Conservation (phyloP, 2,888 invertebrate species). For the Apocheima hispidaria region DNA sequence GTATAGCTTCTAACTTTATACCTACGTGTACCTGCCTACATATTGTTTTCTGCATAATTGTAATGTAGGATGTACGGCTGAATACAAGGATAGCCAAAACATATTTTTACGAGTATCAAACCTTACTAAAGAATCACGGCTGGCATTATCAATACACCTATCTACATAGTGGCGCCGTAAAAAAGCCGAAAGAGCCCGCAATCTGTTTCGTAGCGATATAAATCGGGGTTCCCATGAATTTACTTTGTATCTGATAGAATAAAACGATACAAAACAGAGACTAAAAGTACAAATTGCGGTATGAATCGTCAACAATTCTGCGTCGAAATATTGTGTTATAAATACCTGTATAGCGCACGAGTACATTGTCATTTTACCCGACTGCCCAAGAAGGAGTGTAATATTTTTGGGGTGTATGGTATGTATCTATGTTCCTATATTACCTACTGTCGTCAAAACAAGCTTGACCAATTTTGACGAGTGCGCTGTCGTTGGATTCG, state of each 20-base stretch:
- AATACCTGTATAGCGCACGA: too few species aligned
- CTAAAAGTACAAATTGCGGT: slow-evolving; percentile 1
- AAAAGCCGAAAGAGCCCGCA: slow-evolving; percentile 46
- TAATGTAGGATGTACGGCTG: not conserved
- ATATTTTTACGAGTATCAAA: slow-evolving; percentile 5
- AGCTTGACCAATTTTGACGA: too few species aligned
- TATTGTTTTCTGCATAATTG: not conserved
- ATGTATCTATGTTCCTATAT: too few species aligned
- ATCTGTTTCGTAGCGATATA: slow-evolving; percentile 60
- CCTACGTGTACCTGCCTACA: not conserved
- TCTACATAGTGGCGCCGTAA: slow-evolving; percentile 48
- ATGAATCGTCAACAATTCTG: too few species aligned
- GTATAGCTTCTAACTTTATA: too few species aligned
- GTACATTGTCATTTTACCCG: too few species aligned
- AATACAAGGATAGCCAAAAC: not conserved
- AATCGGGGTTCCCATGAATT: slow-evolving; percentile 57
- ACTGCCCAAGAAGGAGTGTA: too few species aligned
- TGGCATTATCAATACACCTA: slow-evolving; percentile 46
- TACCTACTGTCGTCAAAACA: too few species aligned
- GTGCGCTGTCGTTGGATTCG: too few species aligned
- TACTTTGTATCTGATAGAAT: slow-evolving; percentile 44
- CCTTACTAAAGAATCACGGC: slow-evolving; percentile 16
- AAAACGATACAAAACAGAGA: slow-evolving; percentile 45
- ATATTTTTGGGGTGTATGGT: too few species aligned
- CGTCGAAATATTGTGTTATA: too few species aligned